Evolutionary conservation across 2,888 invertebrate genomes (phyloP).

Genomic region (Tetheella fluctuosa): DNA sequence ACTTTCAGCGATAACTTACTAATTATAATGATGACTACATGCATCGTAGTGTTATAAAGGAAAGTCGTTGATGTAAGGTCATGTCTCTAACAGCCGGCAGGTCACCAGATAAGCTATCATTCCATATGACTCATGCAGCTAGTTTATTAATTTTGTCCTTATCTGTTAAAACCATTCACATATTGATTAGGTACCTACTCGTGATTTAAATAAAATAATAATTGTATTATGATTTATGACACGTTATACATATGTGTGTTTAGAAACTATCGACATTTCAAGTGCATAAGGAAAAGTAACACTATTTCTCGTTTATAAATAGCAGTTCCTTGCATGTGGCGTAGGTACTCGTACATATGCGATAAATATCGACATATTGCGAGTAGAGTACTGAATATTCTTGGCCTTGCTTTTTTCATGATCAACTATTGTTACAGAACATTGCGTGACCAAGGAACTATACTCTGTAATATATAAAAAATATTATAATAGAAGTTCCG

Average conservation of each 20-base stretch:
- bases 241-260: no score
- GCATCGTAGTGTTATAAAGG: not conserved
- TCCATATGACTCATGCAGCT: not conserved
- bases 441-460: not conserved
- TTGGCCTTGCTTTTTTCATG: not conserved
- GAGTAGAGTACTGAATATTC: not conserved
- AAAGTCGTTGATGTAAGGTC: not conserved
- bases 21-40: not conserved
- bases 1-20: not conserved
- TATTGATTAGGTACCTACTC: no score
- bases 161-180: not conserved
- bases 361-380: not conserved
- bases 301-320: not conserved
- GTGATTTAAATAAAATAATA: no score
- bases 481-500: not conserved
- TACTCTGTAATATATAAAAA: not conserved
- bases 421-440: not conserved
- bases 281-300: not conserved
- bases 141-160: not conserved
- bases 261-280: not conserved
- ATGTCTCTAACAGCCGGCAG: not conserved
- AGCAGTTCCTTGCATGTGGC: not conserved
- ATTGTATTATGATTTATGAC: no score
- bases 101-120: slow-evolving; percentile 1
- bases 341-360: not conserved